phyloP scores from a whole-genome alignment of 2,113 vertebrate species.

The Halichoerus grypus region DNA sequence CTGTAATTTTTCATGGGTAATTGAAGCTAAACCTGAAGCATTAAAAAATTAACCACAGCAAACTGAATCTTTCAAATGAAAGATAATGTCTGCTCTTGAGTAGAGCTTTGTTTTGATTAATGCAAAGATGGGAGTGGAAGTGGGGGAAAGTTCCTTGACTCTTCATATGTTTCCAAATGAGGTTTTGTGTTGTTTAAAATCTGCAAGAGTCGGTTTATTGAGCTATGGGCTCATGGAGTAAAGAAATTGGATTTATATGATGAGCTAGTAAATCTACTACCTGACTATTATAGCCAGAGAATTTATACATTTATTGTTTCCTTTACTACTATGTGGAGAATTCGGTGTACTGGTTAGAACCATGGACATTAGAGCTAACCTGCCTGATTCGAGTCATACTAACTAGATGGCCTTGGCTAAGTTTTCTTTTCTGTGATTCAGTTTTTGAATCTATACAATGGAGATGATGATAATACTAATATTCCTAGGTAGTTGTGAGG shows the following conservation, averaged over 20 bases:
- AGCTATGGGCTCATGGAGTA: slow-evolving; percentile 20
- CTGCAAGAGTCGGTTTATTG: slow-evolving; percentile 39
- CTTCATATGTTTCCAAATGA: slow-evolving; percentile 41
- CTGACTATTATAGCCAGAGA: slow-evolving; percentile 18
- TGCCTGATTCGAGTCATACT: slow-evolving; percentile 12
- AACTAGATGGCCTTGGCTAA: neutral
- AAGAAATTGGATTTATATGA: slow-evolving; percentile 24
- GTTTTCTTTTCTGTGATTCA: neutral
- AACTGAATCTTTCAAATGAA: slow-evolving; percentile 72
- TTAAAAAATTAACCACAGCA: slow-evolving; percentile 75
- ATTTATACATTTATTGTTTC: slow-evolving; percentile 39
- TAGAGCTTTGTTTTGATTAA: slow-evolving; percentile 65
- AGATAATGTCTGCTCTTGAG: slow-evolving; percentile 39
- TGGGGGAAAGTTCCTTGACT: neutral
- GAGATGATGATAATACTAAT: neutral
- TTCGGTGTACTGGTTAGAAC: neutral
- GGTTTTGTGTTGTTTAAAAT: slow-evolving; percentile 53
- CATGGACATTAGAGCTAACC: neutral
- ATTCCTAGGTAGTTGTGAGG: neutral
- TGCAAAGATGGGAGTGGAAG: slow-evolving; percentile 4
- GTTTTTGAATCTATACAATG: neutral
- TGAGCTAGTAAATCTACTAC: slow-evolving; percentile 42
- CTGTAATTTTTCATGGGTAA: slow-evolving; percentile 57
- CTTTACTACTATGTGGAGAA: slow-evolving; percentile 41
- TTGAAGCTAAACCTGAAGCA: slow-evolving; percentile 36